Conservation (phyloP, 2,888 invertebrate genomes). For the Calameuta pallipes region DNA sequence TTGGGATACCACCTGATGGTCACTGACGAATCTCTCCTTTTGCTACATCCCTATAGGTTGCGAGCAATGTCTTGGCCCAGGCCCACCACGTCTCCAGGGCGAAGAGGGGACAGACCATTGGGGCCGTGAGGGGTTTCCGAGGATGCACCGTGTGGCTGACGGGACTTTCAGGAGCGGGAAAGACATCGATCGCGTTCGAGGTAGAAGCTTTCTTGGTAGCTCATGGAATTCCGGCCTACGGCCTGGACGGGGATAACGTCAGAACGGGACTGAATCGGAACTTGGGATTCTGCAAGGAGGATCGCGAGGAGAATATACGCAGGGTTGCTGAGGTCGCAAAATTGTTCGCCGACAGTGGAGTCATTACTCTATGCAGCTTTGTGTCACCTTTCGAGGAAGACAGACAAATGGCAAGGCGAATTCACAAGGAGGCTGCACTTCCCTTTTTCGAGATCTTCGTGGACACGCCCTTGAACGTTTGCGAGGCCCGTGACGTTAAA, state of each 20-base stretch:
- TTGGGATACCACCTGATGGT: not conserved
- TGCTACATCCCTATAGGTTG: not conserved
- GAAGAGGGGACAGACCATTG: conserved; percentile 89
- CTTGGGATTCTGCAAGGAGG: conserved; percentile 91
- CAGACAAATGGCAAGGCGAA: conserved; percentile 86
- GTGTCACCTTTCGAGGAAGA: conserved; percentile 96
- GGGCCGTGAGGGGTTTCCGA: conserved; percentile 85
- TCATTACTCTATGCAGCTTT: conserved; percentile 94
- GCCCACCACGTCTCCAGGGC: conserved; percentile 92
- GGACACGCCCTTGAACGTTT: conserved; percentile 92
- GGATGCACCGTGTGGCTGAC: conserved; percentile 99
- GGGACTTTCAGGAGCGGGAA: conserved; percentile 90
- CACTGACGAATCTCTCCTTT: not conserved
- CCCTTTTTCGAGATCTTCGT: conserved; percentile 95
- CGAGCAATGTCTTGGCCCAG: conserved; percentile 88
- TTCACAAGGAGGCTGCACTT: conserved; percentile 87
- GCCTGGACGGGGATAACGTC: conserved; percentile 97
- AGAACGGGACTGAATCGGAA: conserved; percentile 95
- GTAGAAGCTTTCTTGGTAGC: conserved; percentile 92
- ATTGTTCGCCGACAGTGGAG: conserved; percentile 96
- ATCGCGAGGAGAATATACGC: conserved; percentile 96
- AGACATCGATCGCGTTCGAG: conserved; percentile 96
- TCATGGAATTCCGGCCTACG: conserved; percentile 91
- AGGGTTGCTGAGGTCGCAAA: conserved; percentile 96
- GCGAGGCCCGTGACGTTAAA: conserved; percentile 94